phyloP scores from a whole-genome alignment of 1,140 invertebrate genomes.

The Antheraea pernyi region DNA sequence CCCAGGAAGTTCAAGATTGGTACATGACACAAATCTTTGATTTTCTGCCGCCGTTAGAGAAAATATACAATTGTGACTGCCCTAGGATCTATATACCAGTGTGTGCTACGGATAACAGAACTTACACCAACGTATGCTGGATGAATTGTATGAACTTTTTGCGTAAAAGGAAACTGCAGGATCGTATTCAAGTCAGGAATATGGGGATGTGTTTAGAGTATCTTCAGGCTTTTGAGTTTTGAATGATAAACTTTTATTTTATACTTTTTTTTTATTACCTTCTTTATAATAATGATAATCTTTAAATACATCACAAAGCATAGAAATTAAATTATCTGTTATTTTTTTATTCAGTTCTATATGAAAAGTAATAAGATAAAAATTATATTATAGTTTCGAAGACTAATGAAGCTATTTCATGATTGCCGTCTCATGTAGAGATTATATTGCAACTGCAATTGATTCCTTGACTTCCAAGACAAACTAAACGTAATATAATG shows the following conservation, averaged over 20 bases:
- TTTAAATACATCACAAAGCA: no score
- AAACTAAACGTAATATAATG: no score
- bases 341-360: no score
- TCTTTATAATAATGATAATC: neutral
- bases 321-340: no score
- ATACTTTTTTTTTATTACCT: neutral
- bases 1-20: slow-evolving; percentile 26
- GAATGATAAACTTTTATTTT: slow-evolving; percentile 7
- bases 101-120: slow-evolving; percentile 42
- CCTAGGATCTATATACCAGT: slow-evolving; percentile 51
- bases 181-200: slow-evolving; percentile 15
- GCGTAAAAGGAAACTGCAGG: slow-evolving; percentile 5
- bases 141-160: slow-evolving; percentile 44
- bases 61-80: slow-evolving; percentile 41
- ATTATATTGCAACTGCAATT: no score
- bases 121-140: slow-evolving; percentile 46
- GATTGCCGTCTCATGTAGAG: no score
- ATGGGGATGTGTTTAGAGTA: slow-evolving; percentile 36
- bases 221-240: slow-evolving; percentile 38
- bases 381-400: no score
- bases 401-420: no score
- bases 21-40: slow-evolving; percentile 33
- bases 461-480: no score
- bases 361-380: no score
- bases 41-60: slow-evolving; percentile 37